Conservation (phyloP, 2,888 invertebrate genomes). For the Melanostoma scalare region DNA sequence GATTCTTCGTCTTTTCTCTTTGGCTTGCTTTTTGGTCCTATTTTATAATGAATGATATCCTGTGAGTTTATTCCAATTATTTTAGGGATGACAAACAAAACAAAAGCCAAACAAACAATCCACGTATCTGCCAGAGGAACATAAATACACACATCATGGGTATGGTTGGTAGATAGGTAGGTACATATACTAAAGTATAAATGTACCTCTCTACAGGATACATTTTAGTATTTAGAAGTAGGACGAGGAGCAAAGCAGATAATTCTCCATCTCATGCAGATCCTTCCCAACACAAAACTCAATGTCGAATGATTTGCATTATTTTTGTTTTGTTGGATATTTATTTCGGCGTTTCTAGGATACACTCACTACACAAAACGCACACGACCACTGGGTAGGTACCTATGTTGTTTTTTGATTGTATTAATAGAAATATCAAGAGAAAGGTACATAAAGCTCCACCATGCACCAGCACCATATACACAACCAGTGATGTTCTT, state of each 20-base stretch:
- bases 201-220: background rate
- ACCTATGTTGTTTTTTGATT: conserved; percentile 61
- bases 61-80: conserved; percentile 71
- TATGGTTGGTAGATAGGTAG: background rate
- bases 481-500: conserved; percentile 52
- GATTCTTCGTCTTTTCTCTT: conserved; percentile 36
- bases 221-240: background rate
- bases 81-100: conserved; percentile 69
- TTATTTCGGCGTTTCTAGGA: conserved; percentile 42
- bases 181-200: background rate
- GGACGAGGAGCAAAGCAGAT: background rate
- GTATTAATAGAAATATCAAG: conserved; percentile 40
- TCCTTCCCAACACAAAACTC: conserved; percentile 33
- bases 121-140: conserved; percentile 52
- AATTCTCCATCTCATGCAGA: conserved; percentile 21
- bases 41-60: conserved; percentile 72
- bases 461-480: background rate
- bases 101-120: conserved; percentile 66
- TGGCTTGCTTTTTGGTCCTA: conserved; percentile 44
- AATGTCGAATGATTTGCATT: conserved; percentile 58
- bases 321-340: conserved; percentile 19
- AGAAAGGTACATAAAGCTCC: conserved; percentile 9
- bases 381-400: conserved; percentile 56
- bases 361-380: conserved; percentile 7
- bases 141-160: conserved; percentile 39